Evolutionary conservation across 2,113 vertebrate species (phyloP), one percentile per base, ranked within the genome.

Genomic region (Turnix velox): DNA sequence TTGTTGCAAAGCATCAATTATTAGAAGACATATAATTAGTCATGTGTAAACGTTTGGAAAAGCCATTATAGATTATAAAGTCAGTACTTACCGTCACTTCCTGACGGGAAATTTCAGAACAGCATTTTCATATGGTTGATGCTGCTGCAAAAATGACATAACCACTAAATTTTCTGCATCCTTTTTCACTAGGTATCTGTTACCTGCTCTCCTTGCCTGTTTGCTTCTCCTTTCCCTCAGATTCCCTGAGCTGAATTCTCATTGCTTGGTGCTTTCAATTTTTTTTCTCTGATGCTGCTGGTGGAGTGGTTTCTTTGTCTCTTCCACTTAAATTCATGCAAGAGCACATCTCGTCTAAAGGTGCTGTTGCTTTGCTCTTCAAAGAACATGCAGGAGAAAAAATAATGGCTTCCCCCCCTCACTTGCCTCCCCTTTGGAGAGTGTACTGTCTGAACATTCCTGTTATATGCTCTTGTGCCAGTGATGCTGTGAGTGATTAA

Each of bases 401-500:
- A 79, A 87, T 6, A 24, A 28, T 46, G 37, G 43, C 43, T 81
- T 31, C 43, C 13, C 6, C 15, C n/a, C 15, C n/a, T 46, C 39
- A 66, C 88, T 91, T 90, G 42, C 73, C 42, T 93, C 57, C 37
- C 49, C 28, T 87, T 87, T 86, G 79, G 73, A 39, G 63, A 77
- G 66, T 71, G 35, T 45, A 20, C 51, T 92, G 88, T 51, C 73
- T 75, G 92, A 90, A 43, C 58, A 84, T 78, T 94, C 87, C 93
- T 35, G 79, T 82, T 94, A 79, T 79, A 92, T 93, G 82, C 81
- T 95, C 84, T 57, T 37, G 54, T 93, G 78, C 68, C 42, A 42
- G 87, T 91, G 92, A 94, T 92, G 93, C 95, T 95, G 94, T 66
- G 90, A 93, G 88, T 95, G 95, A 96, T 96, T 95, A 96, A 96